Percentiles rank a stretch among this genome's conserved stretches.
These are phyloP conservation scores for Microtus ochrogaster DNA, from an alignment of 2,113 vertebrate species.

Conservation along the genomic window DNA sequence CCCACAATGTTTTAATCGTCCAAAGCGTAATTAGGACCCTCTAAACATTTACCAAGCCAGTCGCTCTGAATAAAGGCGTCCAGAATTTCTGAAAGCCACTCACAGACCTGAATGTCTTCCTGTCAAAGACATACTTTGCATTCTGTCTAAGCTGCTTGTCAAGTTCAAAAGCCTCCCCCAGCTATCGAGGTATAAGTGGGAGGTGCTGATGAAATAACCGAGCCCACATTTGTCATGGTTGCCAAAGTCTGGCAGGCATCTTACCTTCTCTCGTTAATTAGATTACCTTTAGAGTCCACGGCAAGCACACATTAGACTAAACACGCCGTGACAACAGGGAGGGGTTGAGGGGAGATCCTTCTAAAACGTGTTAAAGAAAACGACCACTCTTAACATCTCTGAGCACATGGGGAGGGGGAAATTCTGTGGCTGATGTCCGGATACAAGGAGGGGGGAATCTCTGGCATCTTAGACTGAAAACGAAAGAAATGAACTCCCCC, in stretches of 20 bases:
- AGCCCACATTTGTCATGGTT: constrained; percentile 72
- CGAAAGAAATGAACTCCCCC: constrained; percentile 21
- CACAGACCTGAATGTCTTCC: constrained; percentile 76
- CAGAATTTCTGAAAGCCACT: constrained; percentile 78
- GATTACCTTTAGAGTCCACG: constrained; percentile 81
- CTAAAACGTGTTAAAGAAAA: constrained; percentile 68
- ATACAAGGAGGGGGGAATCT: neutral
- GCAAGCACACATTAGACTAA: constrained; percentile 85
- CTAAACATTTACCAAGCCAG: constrained; percentile 86
- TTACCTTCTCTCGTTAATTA: constrained; percentile 87
- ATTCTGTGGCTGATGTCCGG: constrained; percentile 59
- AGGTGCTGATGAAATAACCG: constrained; percentile 82
- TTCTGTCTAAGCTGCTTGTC: constrained; percentile 76
- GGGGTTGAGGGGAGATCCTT: constrained; percentile 67
- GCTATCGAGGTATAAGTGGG: constrained; percentile 83
- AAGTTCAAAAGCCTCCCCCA: constrained; percentile 77
- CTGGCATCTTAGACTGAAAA: constrained; percentile 17
- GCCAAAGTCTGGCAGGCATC: constrained; percentile 85
- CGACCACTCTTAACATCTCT: constrained; percentile 55
- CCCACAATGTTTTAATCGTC: constrained; percentile 85
- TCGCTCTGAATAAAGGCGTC: constrained; percentile 83
- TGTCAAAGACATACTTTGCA: constrained; percentile 75
- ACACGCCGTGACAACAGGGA: constrained; percentile 82
- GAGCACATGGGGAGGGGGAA: neutral
- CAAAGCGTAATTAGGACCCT: constrained; percentile 83